phyloP scores from a whole-genome alignment of 1,140 invertebrate species.

The Drosophila malerkotliana region DNA sequence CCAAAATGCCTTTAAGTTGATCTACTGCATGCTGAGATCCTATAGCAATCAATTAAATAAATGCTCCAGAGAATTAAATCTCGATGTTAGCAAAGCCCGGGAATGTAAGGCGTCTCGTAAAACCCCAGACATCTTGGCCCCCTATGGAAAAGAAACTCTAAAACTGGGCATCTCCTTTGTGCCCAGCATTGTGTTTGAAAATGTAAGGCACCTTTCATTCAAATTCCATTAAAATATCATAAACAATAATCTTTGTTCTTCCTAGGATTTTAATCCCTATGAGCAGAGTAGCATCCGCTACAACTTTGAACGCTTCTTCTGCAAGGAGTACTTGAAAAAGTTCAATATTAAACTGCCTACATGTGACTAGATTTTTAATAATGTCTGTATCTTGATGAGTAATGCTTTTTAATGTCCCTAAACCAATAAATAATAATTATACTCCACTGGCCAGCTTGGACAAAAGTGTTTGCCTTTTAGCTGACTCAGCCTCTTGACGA shows the following conservation, averaged over 20 bases:
- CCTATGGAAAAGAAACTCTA: constrained; percentile 67
- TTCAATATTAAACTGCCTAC: constrained; percentile 58
- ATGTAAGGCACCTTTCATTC: constrained; percentile 43
- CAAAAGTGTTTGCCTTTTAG: constrained; percentile 5
- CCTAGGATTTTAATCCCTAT: constrained; percentile 61
- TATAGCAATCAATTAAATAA: constrained; percentile 53
- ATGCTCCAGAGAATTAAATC: constrained; percentile 45
- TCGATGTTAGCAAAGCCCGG: constrained; percentile 58
- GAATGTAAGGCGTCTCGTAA: constrained; percentile 56
- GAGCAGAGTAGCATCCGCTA: constrained; percentile 67
- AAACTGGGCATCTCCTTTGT: constrained; percentile 70
- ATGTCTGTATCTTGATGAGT: constrained; percentile 1
- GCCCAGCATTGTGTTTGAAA: constrained; percentile 72
- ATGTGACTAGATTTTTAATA: constrained; percentile 23
- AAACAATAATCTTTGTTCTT: neutral
- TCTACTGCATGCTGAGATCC: constrained; percentile 69
- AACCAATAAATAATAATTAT: constrained; percentile 30
- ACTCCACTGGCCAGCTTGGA: neutral
- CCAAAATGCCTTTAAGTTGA: constrained; percentile 55
- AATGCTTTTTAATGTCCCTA: constrained; percentile 30
- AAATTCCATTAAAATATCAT: neutral
- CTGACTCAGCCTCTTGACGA: constrained; percentile 19
- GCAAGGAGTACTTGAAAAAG: constrained; percentile 54
- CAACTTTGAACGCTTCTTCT: constrained; percentile 68
- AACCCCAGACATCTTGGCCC: constrained; percentile 62